These are phyloP conservation scores for Aegotheles bennettii DNA, from an alignment of 2,113 vertebrate species.

Conservation along the genomic window DNA sequence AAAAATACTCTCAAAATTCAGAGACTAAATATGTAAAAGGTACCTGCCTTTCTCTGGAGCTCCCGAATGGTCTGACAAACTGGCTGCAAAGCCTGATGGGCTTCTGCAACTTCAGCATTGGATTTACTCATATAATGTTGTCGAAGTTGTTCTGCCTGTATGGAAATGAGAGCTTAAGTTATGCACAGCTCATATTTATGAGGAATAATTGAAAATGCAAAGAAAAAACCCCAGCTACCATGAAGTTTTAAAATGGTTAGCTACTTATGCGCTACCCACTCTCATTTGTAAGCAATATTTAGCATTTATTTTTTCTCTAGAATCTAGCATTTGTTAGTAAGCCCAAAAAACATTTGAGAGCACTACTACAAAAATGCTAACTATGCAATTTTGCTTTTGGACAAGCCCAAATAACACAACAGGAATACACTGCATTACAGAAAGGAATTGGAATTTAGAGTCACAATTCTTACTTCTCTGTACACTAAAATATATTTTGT, in stretches of 20 bases:
- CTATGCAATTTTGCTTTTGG: background rate
- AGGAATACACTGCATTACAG: background rate
- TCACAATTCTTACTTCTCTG: background rate
- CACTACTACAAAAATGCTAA: background rate
- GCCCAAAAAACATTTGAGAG: background rate
- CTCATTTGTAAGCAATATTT: background rate
- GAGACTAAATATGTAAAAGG: background rate
- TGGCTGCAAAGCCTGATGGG: slow-evolving; percentile 86
- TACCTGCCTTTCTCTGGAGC: slow-evolving; percentile 85
- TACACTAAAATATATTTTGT: background rate
- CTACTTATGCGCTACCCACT: background rate
- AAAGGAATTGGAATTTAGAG: background rate
- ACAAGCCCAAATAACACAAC: background rate
- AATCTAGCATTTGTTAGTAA: background rate
- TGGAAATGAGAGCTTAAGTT: background rate
- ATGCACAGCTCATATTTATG: background rate
- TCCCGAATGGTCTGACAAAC: slow-evolving; percentile 89
- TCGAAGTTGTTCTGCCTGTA: slow-evolving; percentile 88
- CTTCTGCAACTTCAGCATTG: slow-evolving; percentile 89
- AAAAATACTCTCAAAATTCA: background rate
- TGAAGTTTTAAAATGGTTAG: background rate
- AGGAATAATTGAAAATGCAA: background rate
- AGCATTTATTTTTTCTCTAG: background rate
- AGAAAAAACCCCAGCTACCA: background rate
- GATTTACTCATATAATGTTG: slow-evolving; percentile 98